Conservation (phyloP, 2,888 invertebrate species). For the Athalia cordata region DNA sequence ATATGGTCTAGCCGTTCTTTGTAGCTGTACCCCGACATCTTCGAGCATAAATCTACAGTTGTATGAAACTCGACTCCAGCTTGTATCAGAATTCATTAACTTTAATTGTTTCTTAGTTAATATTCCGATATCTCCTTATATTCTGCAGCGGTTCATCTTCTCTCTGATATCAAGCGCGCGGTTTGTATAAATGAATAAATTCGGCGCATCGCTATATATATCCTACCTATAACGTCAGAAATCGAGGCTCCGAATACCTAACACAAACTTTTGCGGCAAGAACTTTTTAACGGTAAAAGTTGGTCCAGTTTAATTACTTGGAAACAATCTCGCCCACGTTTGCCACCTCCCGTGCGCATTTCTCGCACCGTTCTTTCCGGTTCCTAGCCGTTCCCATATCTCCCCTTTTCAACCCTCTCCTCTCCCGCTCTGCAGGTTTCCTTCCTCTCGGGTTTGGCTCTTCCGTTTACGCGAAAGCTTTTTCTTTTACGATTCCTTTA, state of each 20-base stretch:
- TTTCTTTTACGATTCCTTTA: constrained; percentile 13
- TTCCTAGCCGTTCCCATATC: constrained; percentile 7
- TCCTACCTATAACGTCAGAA: background rate
- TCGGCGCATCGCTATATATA: background rate
- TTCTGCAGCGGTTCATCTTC: too few relatives aligned
- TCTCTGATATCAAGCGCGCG: too few relatives aligned
- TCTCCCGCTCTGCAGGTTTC: background rate
- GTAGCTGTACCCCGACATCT: too few relatives aligned
- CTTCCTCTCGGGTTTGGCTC: background rate
- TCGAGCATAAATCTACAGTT: too few relatives aligned
- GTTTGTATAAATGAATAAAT: background rate
- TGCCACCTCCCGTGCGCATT: background rate
- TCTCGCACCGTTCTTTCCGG: background rate
- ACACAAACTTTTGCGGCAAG: background rate
- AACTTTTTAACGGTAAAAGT: constrained; percentile 71
- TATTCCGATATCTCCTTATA: too few relatives aligned
- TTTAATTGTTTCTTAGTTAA: too few relatives aligned
- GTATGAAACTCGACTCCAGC: too few relatives aligned
- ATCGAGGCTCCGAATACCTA: too few relatives aligned
- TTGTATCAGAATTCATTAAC: too few relatives aligned
- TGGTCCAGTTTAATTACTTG: constrained; percentile 71
- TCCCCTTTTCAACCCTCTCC: background rate
- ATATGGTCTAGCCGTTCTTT: too few relatives aligned
- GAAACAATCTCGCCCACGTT: constrained; percentile 65
- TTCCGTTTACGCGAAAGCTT: background rate